Percentiles rank a stretch among this genome's conserved stretches.
phyloP scores from a whole-genome alignment of 2,888 invertebrate genomes.

The Volucella bombylans region DNA sequence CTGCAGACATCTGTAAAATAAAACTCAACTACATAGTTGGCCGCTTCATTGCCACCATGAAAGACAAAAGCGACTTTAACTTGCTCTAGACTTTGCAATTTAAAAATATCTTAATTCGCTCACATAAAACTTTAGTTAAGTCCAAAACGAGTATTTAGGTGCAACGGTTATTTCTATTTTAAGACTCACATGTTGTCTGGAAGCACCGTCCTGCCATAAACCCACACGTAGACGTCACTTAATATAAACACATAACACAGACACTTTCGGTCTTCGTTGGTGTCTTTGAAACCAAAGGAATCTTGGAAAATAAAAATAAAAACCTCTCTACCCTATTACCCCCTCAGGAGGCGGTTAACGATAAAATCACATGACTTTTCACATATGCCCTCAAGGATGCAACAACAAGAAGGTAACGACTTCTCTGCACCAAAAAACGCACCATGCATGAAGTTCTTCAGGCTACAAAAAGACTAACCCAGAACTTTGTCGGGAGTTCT shows the following conservation, averaged over 20 bases:
- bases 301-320: slow-evolving; percentile 37
- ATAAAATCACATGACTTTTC: slow-evolving; percentile 73
- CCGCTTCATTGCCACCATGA: slow-evolving; percentile 10
- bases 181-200: slow-evolving; percentile 64
- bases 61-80: slow-evolving; percentile 8
- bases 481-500: background rate
- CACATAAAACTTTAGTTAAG: slow-evolving; percentile 64
- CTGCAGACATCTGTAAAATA: background rate
- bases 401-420: slow-evolving; percentile 63
- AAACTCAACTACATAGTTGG: background rate
- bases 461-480: slow-evolving; percentile 18
- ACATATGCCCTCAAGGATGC: slow-evolving; percentile 72
- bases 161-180: slow-evolving; percentile 56
- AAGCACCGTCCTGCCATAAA: slow-evolving; percentile 52
- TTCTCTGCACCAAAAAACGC: slow-evolving; percentile 48
- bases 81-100: slow-evolving; percentile 14
- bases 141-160: slow-evolving; percentile 64
- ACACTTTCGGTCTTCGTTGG: slow-evolving; percentile 24
- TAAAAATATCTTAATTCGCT: slow-evolving; percentile 63
- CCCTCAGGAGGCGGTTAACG: slow-evolving; percentile 17
- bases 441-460: slow-evolving; percentile 54
- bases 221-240: slow-evolving; percentile 52
- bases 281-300: slow-evolving; percentile 34
- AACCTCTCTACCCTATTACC: background rate
- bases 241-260: slow-evolving; percentile 55